These are phyloP conservation scores for Crotalus tigris DNA, from an alignment of 2,113 vertebrate genomes.

Conservation along the genomic window DNA sequence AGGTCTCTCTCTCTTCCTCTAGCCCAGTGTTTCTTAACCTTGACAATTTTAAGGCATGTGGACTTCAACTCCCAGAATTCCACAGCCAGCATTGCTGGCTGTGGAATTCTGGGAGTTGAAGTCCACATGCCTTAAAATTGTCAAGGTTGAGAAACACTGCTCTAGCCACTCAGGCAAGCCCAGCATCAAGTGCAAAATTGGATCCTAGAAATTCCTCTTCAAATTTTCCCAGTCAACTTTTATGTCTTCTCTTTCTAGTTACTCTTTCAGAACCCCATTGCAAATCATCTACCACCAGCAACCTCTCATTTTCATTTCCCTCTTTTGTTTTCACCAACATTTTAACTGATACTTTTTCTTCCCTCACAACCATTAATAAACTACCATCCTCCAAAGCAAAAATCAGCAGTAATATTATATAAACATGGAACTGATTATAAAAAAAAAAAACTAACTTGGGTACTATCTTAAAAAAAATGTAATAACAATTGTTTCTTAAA, in stretches of 20 bases:
- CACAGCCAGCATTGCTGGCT: no score
- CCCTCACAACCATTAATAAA: not conserved
- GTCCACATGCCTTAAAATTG: no score
- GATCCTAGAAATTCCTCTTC: not conserved
- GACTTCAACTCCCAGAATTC: no score
- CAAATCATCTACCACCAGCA: not conserved
- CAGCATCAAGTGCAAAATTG: not conserved
- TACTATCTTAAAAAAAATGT: not conserved
- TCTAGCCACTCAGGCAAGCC: not conserved
- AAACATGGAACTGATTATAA: not conserved
- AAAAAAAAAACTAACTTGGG: not conserved
- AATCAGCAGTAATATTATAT: not conserved
- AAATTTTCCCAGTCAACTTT: not conserved
- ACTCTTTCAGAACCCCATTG: not conserved
- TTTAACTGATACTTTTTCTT: not conserved
- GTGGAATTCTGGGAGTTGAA: no score
- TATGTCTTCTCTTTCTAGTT: not conserved
- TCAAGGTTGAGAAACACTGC: no score
- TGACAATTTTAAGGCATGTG: no score
- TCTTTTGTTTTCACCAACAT: not conserved
- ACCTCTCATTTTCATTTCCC: not conserved
- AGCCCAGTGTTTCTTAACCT: no score
- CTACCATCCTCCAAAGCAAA: not conserved
- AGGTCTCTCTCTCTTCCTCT: not conserved
- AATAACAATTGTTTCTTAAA: not conserved